Conservation (phyloP, 2,113 vertebrate genomes). For the Sceloporus tristichus region DNA sequence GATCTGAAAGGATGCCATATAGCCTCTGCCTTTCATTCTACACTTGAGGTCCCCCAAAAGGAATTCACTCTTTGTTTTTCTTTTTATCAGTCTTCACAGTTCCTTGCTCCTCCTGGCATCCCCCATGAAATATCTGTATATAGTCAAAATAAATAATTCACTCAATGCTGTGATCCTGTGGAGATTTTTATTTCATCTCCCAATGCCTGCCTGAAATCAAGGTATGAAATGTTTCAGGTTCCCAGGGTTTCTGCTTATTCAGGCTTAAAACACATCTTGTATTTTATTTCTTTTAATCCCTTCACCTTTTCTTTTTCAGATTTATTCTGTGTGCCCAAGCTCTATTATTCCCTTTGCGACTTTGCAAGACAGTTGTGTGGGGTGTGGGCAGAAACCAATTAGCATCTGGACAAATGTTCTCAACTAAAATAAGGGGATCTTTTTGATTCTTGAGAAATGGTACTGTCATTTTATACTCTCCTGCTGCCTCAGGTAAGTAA, state of each 20-base stretch:
- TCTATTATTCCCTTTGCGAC: not conserved
- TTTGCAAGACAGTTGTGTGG: too few species aligned
- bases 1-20: not conserved
- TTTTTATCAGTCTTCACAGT: not conserved
- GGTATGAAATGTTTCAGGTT: not conserved
- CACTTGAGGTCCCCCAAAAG: not conserved
- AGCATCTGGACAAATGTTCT: not conserved
- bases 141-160: constrained; percentile 9
- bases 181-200: not conserved
- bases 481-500: not conserved
- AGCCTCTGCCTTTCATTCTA: not conserved
- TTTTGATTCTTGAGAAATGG: not conserved
- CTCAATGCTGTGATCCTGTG: not conserved
- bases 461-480: not conserved
- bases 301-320: not conserved
- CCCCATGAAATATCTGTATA: not conserved
- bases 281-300: not conserved
- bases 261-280: not conserved
- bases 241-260: not conserved
- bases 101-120: not conserved
- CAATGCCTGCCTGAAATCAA: not conserved
- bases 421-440: not conserved
- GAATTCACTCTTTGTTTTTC: not conserved
- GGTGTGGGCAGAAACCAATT: not conserved
- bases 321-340: not conserved